These are phyloP conservation scores for Loripinus fragilis DNA, from an alignment of 2,888 invertebrate genomes.

Conservation along the genomic window DNA sequence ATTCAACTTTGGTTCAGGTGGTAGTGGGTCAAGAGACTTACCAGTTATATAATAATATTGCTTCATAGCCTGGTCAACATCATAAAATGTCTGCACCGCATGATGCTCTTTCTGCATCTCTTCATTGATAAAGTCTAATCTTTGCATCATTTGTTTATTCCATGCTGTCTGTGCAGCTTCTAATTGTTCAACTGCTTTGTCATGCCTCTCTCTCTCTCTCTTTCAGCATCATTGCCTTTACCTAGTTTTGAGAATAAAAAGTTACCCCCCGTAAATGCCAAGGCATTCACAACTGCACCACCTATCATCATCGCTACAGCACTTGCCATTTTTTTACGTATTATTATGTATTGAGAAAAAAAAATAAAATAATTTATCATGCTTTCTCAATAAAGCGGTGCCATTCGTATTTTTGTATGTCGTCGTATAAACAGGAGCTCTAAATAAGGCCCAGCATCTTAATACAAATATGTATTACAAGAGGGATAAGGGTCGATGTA, in stretches of 20 bases:
- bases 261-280: no score
- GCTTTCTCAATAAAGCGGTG: no score
- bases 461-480: no score
- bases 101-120: conserved; percentile 46
- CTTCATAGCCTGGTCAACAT: conserved; percentile 47
- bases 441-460: no score
- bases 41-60: background rate
- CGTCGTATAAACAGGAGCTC: no score
- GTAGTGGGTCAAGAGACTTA: background rate
- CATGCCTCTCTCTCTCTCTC: conserved; percentile 41
- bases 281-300: conserved; percentile 40
- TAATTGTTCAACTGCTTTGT: conserved; percentile 50
- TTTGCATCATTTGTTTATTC: conserved; percentile 38
- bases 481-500: no score
- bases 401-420: no score
- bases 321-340: conserved; percentile 46
- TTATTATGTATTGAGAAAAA: no score
- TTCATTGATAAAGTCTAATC: conserved; percentile 45
- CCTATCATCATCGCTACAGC: conserved; percentile 37
- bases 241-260: conserved; percentile 29
- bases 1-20: conserved; percentile 7
- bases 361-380: no score
- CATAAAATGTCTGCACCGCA: conserved; percentile 41
- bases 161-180: conserved; percentile 39
- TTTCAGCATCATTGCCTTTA: conserved; percentile 22